Percentiles rank a stretch among this genome's conserved stretches.
Evolutionary conservation across 2,888 invertebrate genomes (phyloP).

Genomic region (Aelia acuminata): DNA sequence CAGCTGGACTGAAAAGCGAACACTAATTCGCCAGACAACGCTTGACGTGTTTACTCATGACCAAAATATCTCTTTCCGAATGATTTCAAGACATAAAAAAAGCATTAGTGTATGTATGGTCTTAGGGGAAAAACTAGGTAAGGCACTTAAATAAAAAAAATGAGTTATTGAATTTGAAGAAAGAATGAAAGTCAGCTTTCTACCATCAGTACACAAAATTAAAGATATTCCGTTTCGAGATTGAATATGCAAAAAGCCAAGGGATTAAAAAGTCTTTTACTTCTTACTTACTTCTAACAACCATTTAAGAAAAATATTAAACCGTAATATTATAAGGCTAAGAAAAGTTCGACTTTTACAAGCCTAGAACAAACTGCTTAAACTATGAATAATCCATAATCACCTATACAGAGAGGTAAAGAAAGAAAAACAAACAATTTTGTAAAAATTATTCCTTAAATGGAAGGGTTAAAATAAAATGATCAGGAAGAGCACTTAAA

Average conservation of each 20-base stretch:
- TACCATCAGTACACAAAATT: too few species aligned
- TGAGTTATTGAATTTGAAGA: too few species aligned
- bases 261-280: too few species aligned
- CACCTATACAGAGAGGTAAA: neutral
- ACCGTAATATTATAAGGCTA: neutral
- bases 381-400: slow-evolving; percentile 1
- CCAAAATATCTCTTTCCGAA: neutral
- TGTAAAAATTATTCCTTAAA: slow-evolving; percentile 25
- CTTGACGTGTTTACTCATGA: neutral
- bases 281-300: too few species aligned
- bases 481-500: slow-evolving; percentile 44
- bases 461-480: slow-evolving; percentile 30
- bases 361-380: neutral
- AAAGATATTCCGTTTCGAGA: too few species aligned
- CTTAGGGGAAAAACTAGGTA: too few species aligned
- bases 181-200: too few species aligned
- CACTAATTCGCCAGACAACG: neutral
- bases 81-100: neutral
- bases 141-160: too few species aligned
- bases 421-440: neutral
- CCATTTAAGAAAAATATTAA: neutral
- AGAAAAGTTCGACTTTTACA: neutral
- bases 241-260: too few species aligned
- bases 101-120: too few species aligned
- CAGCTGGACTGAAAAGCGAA: neutral